Percentiles rank a stretch among this genome's conserved stretches.
Evolutionary conservation across 2,113 vertebrate genomes (phyloP).

Genomic region (Scatophagus argus): DNA sequence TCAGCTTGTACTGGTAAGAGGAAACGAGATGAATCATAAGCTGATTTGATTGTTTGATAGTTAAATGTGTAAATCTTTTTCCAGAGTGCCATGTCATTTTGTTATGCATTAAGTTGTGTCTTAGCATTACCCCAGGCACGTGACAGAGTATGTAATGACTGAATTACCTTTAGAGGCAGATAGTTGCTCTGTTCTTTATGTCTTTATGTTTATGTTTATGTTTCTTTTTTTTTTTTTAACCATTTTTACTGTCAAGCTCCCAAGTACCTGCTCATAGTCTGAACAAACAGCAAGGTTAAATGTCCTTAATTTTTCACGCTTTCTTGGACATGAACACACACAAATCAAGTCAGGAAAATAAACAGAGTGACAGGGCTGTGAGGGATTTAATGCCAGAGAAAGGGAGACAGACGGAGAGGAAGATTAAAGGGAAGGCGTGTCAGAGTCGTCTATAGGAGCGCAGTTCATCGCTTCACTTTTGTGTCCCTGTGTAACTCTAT

Average conservation of each 20-base stretch:
- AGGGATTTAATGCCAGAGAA: slow-evolving; percentile 51
- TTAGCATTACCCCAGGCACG: background rate
- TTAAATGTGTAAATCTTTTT: slow-evolving; percentile 29
- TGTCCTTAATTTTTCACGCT: slow-evolving; percentile 35
- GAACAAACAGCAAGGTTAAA: slow-evolving; percentile 26
- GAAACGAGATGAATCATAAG: background rate
- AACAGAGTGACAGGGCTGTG: slow-evolving; percentile 48
- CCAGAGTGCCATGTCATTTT: background rate
- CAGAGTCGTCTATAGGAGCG: slow-evolving; percentile 52
- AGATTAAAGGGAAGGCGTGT: slow-evolving; percentile 72
- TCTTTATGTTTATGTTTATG: too few relatives aligned
- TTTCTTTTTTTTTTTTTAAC: too few relatives aligned
- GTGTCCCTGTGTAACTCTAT: slow-evolving; percentile 71
- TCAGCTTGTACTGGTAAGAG: background rate
- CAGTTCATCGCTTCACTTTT: slow-evolving; percentile 55
- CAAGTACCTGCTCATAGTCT: background rate
- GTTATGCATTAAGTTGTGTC: slow-evolving; percentile 23
- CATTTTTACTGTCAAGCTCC: background rate
- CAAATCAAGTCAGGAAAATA: slow-evolving; percentile 25
- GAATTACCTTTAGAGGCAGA: background rate
- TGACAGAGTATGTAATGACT: background rate
- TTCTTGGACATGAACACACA: slow-evolving; percentile 21
- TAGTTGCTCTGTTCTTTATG: too few relatives aligned
- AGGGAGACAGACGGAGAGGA: slow-evolving; percentile 47
- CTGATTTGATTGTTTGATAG: slow-evolving; percentile 17